Base-by-base conservation (phyloP, 2,888 invertebrate genomes). In the Cosmia pyralina region DNA sequence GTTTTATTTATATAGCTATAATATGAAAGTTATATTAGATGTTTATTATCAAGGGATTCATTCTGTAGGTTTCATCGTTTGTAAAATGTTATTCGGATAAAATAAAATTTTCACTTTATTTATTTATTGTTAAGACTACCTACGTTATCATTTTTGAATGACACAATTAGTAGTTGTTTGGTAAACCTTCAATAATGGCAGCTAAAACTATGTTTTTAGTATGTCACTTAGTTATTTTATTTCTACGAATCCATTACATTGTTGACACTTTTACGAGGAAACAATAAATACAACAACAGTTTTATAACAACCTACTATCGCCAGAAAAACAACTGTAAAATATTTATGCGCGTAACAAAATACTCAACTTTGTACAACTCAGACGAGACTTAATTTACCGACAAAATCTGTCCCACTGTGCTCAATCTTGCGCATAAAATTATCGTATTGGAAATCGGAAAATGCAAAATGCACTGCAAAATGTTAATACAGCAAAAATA, bases 401-500 rank as follows among this genome's bases (percentile, higher is more conserved):
- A 66, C 68, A 73, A 69, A 70, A 80, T 71, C 67, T 66, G 75
- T 83, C 41, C 50, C 57, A 80, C 52, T 57, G 59, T 80, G 69
- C 64, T 84, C 63, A 80, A 81, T 81, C 70, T 75, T 69, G 81
- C 75, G 65, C 65, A 81, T 80, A 68, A 84, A 81, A 81, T 75
- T 75, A 75, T 66, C 68, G 75, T 70, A 81, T 81, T 83, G 80
- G 74, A 83, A 81, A 81, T 81, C 48, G 84, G 84, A 84, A 81
- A 84, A 81, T 71, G 75, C 52, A 66, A 81, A 81, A 81, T 79
- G 73, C 67, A 65, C 63, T 81, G 80, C 79, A 55, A 81, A 81
- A 84, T 81, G 84, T 84, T 81, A 81, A 81, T 81, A 81, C 71
- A 70, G 59, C 68, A 74, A 75, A 84, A 75, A 78, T 79, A 84